phyloP scores from a whole-genome alignment of 2,113 vertebrate genomes.

The Corydoras maculifer region DNA sequence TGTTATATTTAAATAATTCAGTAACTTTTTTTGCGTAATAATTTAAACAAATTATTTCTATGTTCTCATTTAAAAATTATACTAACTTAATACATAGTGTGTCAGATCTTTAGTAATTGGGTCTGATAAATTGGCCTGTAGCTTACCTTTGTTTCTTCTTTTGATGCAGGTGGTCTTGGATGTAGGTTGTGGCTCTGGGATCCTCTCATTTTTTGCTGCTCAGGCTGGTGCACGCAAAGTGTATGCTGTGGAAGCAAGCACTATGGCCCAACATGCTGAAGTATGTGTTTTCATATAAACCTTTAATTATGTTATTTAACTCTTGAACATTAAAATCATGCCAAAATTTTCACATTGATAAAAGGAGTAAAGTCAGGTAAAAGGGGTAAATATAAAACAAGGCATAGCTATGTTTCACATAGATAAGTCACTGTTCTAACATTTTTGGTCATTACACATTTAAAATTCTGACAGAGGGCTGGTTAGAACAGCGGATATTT shows the following conservation, averaged over 20 bases:
- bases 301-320: neutral
- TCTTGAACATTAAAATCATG: neutral
- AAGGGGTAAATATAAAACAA: no score
- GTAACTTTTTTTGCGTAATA: no score
- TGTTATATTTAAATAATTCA: no score
- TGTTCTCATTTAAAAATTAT: no score
- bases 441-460: no score
- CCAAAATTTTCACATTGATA: neutral
- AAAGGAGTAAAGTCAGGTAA: no score
- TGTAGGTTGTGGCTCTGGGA: slow-evolving; percentile 91
- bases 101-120: neutral
- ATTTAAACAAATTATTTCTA: no score
- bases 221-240: slow-evolving; percentile 92
- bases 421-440: no score
- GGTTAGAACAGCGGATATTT: no score
- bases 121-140: neutral
- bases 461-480: no score
- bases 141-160: neutral
- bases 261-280: slow-evolving; percentile 95
- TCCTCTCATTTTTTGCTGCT: slow-evolving; percentile 90
- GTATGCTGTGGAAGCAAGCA: slow-evolving; percentile 92
- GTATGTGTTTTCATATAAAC: slow-evolving; percentile 45
- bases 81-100: no score
- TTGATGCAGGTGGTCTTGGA: slow-evolving; percentile 81
- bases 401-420: no score